Base-by-base conservation (phyloP, 2,888 invertebrate species). In the Thecophora atra region DNA sequence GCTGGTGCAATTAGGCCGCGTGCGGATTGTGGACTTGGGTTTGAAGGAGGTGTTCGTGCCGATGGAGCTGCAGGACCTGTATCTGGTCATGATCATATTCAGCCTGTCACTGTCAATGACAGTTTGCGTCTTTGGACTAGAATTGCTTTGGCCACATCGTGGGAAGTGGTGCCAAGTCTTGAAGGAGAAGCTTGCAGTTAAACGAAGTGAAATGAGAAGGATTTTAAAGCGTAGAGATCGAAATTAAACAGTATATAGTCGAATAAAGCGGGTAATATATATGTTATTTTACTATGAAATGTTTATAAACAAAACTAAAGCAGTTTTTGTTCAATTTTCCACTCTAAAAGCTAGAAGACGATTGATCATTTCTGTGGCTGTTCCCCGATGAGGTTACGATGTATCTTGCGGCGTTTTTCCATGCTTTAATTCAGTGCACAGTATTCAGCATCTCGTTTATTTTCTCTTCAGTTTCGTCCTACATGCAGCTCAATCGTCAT, bases 41-140 rank as follows among this genome's bases (percentile, higher is more conserved):
- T 44, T 21, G 8, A 47, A 67, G 1, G 30, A 47, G 3, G 63
- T 15, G 1, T 75, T 76, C 30, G 71, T 73, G 1, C 77, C 77
- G 0, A 75, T 78, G 75, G 73, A 75, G 11, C 24, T 75, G 15
- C 68, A 67, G 13, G 76, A 78, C 42, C 63, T 76, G 56, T 37
- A 56, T 30, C 13, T 74, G 15, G 51, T 76, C 24, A 30, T 76
- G 68, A 51, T 72, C 13, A 11, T 70, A 5, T 73, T 73, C 70
- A 44, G 26, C 0, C 24, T 60, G 2, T 70, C 73, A 1, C n/a
- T 24, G 11, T 13, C n/a, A 11, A 4, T 73, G 5, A 42, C 47
- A 8, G 66, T 21, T 28, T 37, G 70, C 24, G 76, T 73, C 21
- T 76, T 77, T 54, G 0, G 64, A 1, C 11, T 54, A 0, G 77